These are phyloP conservation scores for Phasia obesa DNA, from an alignment of 2,888 invertebrate genomes.

Conservation along the genomic window DNA sequence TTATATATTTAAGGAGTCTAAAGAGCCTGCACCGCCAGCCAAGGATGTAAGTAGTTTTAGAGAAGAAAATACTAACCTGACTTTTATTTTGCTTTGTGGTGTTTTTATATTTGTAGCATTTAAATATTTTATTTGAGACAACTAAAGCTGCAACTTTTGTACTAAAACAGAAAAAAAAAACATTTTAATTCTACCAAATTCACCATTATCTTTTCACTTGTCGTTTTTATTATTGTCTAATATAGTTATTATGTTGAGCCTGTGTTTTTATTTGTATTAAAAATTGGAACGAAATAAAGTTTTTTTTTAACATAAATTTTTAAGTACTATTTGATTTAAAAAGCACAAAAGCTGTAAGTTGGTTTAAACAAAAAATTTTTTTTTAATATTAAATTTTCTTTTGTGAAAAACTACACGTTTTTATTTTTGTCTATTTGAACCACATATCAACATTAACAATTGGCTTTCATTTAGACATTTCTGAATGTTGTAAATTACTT, in stretches of 20 bases:
- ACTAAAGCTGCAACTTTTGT: slow-evolving; percentile 65
- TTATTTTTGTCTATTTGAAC: slow-evolving; percentile 10
- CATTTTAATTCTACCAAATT: slow-evolving; percentile 12
- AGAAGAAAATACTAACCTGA: slow-evolving; percentile 40
- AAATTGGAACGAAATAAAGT: slow-evolving; percentile 13
- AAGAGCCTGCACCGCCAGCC: slow-evolving; percentile 72
- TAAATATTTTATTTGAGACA: slow-evolving; percentile 49
- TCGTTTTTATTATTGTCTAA: slow-evolving; percentile 2
- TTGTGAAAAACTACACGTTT: neutral
- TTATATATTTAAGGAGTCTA: slow-evolving; percentile 76
- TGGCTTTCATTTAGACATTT: neutral
- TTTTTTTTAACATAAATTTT: neutral
- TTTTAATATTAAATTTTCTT: slow-evolving; percentile 27
- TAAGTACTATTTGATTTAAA: slow-evolving; percentile 23
- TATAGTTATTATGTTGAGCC: neutral
- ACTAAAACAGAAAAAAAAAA: slow-evolving; percentile 42
- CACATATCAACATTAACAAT: slow-evolving; percentile 5
- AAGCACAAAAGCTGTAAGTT: slow-evolving; percentile 68
- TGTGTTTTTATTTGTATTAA: slow-evolving; percentile 27
- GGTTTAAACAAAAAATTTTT: slow-evolving; percentile 27
- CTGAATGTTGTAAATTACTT: neutral
- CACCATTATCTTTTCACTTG: slow-evolving; percentile 14
- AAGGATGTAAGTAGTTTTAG: slow-evolving; percentile 81
- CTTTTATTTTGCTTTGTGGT: slow-evolving; percentile 59
- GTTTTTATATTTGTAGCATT: slow-evolving; percentile 52